Base-by-base conservation (phyloP, 2,113 vertebrate species). In the Trochalopteron elliotii region DNA sequence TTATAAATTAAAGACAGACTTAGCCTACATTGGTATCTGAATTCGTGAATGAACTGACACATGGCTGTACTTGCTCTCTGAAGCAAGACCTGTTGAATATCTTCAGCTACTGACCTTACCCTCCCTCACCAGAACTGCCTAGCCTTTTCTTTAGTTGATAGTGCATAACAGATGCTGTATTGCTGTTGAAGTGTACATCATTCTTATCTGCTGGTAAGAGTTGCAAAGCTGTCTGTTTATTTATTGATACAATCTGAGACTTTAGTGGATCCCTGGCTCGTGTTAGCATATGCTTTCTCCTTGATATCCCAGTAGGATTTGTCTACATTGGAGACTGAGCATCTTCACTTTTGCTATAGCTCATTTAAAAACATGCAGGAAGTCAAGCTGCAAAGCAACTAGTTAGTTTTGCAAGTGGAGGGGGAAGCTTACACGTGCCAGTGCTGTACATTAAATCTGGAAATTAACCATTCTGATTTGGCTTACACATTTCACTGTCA, bases 1-100 rank as follows among this genome's bases (percentile, higher is more conserved):
- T 96, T 96, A 49, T 65, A 85, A 79, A 93, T 92, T 82, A 77
- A 75, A 94, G 91, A 65, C 60, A 90, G 53, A 55, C 33, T 92
- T 93, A 69, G 56, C 52, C 89, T 80, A 59, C 88, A 82, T 35
- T 53, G 61, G 52, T 65, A 42, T 96, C 57, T 87, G 80, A 90
- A 71, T 87, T 39, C 0, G 2, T 87, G 88, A 91, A 90, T 87
- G 82, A 78, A 80, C 71, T 87, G 71, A 52, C 70, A 92, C 67
- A 7, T 59, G 76, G 65, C 61, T 68, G 45, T 49, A 49, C 72
- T 52, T 64, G 10, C 72, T 83, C 85, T 94, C 78, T 74, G 55
- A 83, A 79, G 87, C 42, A 63, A 56, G 70, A 87, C 53, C 65
- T 87, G 84, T 56, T 79, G 67, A 39, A 53, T 69, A 63, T 90